Percentiles rank a stretch among this genome's conserved stretches.
These are phyloP conservation scores for Lepidocyrtoides sp. DNA, from an alignment of 2,888 invertebrate genomes.

Conservation along the genomic window DNA sequence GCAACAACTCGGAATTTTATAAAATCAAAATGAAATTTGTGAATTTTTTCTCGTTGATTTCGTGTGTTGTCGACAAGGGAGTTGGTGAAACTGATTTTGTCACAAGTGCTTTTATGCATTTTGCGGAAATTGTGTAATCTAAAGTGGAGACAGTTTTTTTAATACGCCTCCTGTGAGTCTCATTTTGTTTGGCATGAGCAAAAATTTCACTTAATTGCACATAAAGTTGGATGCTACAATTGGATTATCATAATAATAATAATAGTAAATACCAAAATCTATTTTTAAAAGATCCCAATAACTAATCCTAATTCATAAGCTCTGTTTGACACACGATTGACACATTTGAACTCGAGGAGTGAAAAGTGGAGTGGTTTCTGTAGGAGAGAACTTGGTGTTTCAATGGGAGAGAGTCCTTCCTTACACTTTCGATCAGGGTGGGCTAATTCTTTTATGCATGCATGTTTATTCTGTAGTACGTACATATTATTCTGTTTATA, in stretches of 20 bases:
- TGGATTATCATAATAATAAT: not conserved
- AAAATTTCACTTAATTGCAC: conserved; percentile 7
- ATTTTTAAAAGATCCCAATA: conserved; percentile 10
- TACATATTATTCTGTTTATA: conserved; percentile 63
- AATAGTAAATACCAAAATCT: not conserved
- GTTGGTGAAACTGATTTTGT: not conserved
- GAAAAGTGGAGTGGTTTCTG: conserved; percentile 48
- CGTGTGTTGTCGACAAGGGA: conserved; percentile 32
- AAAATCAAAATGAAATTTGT: conserved; percentile 18
- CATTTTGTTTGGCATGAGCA: conserved; percentile 13
- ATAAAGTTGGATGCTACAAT: conserved; percentile 3
- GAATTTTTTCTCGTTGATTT: not conserved
- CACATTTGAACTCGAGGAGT: conserved; percentile 15
- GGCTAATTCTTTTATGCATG: conserved; percentile 26
- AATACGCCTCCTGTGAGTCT: not conserved
- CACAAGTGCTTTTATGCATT: conserved; percentile 7
- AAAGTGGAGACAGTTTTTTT: not conserved
- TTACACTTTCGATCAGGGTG: conserved; percentile 75
- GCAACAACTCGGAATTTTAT: not conserved
- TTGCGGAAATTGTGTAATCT: not conserved
- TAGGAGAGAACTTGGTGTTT: conserved; percentile 65
- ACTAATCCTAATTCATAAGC: not conserved
- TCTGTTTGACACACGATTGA: conserved; percentile 52
- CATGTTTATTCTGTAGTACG: conserved; percentile 6
- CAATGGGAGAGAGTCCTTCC: conserved; percentile 7